Evolutionary conservation across 1,140 invertebrate genomes (phyloP).

Genomic region (Drosophila neocordata): DNA sequence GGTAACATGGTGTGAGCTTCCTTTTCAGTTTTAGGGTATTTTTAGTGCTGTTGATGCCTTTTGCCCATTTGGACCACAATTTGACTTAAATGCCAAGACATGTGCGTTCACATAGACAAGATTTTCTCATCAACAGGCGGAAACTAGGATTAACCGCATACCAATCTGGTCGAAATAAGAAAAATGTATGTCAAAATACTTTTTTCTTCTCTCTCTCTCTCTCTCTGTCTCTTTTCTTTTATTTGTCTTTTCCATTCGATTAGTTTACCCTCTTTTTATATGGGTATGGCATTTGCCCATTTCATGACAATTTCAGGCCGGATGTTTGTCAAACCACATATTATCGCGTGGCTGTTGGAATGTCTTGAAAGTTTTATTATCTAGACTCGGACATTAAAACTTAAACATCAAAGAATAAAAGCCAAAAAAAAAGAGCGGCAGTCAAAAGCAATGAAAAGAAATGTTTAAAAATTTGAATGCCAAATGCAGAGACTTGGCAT

Average conservation of each 20-base stretch:
- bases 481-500: background rate
- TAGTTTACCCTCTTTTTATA: background rate
- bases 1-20: background rate
- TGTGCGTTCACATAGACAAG: background rate
- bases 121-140: conserved; percentile 7
- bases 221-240: too few relatives aligned
- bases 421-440: background rate
- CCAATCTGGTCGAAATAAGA: conserved; percentile 5
- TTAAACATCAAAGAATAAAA: conserved; percentile 1
- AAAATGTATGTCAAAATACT: conserved; percentile 4
- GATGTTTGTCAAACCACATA: conserved; percentile 5
- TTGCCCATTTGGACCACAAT: background rate
- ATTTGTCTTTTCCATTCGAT: too few relatives aligned
- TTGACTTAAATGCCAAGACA: conserved; percentile 3
- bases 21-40: background rate
- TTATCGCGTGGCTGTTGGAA: conserved; percentile 5
- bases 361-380: conserved; percentile 9
- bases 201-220: background rate
- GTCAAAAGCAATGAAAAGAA: background rate
- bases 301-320: background rate
- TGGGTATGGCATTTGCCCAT: background rate
- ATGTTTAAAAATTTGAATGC: conserved; percentile 9
- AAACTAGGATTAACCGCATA: conserved; percentile 10
- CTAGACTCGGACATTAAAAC: conserved; percentile 3
- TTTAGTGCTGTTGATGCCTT: background rate